phyloP scores from a whole-genome alignment of 2,113 vertebrate species.

The Pseudorasbora parva region DNA sequence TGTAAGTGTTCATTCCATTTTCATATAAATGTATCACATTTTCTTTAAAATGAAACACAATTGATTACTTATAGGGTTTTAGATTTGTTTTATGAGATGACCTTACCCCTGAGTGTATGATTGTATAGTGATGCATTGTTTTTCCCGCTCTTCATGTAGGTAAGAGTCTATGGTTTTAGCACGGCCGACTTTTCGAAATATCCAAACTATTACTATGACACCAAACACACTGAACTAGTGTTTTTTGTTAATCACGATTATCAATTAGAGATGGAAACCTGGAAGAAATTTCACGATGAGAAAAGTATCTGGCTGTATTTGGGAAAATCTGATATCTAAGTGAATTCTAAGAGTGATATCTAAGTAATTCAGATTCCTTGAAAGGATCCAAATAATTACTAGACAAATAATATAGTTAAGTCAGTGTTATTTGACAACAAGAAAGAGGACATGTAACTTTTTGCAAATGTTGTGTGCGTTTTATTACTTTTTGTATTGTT shows the following conservation, averaged over 20 bases:
- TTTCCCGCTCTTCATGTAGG: conserved; percentile 67
- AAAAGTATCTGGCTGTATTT: conserved; percentile 82
- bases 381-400: neutral
- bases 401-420: neutral
- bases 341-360: too few species aligned
- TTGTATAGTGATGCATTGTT: neutral
- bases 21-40: neutral
- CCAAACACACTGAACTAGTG: conserved; percentile 60
- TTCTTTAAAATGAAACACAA: too few species aligned
- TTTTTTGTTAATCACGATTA: conserved; percentile 87
- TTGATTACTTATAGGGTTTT: too few species aligned
- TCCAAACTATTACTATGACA: conserved; percentile 81
- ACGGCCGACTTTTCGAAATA: conserved; percentile 78
- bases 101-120: neutral
- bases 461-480: neutral
- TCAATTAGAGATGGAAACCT: conserved; percentile 75
- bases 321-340: conserved; percentile 45
- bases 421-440: neutral
- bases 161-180: conserved; percentile 87
- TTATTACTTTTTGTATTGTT: neutral
- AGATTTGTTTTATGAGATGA: neutral
- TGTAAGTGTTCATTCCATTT: conserved; percentile 71
- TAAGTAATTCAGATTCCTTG: neutral
- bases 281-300: conserved; percentile 79
- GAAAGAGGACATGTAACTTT: neutral